Evolutionary conservation across 2,888 invertebrate species (phyloP), one percentile per base, ranked within the genome.

Genomic region (Drosophila dives): DNA sequence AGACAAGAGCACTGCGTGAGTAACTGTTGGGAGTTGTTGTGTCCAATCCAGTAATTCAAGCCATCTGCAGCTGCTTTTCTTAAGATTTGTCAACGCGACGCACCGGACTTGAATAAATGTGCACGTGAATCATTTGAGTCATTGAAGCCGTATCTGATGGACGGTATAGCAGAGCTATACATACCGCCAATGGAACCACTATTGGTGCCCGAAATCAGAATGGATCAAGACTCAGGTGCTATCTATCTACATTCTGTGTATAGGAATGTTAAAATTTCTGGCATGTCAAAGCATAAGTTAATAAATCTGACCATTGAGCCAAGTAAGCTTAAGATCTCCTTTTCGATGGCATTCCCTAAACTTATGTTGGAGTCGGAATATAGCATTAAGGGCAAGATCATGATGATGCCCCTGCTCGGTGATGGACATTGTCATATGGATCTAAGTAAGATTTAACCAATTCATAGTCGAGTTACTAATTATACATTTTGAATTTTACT

Each of bases 121-220:
- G 94, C 95, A 0, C 93, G 93, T 72, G 91, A 94, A 20, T 94
- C 95, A 2, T 93, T 97, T 11, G 95, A 96, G 63, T 92, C 92
- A 0, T 92, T 96, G 65, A 93, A 94, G 45, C 94, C 95, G 0
- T 93, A 94, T 42, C 91, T 97, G 20, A 92, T 93, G 0, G 83
- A 92, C 11, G 97, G 97, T 3, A 95, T 97, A 56, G 94, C 95
- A 0, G 95, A 95, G 86, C 92, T 97, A 1, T 94, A 94, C 20
- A 95, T 97, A 53, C 97, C 97, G 0, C 93, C 95, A 0, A 93
- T 96, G 74, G 96, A 97, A 73, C 97, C 97, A 0, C 94, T 97
- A 75, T 50, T 84, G 12, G 93, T 97, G 17, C 95, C 96, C 0
- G 94, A 95, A 61, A 93, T 96, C 71, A 95, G 95, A 80, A 94